A percentile compares a stretch with the other conserved stretches of the same genome.
Evolutionary conservation across 2,888 invertebrate genomes (phyloP).

Genomic region (Callyntrura guangdongensis): DNA sequence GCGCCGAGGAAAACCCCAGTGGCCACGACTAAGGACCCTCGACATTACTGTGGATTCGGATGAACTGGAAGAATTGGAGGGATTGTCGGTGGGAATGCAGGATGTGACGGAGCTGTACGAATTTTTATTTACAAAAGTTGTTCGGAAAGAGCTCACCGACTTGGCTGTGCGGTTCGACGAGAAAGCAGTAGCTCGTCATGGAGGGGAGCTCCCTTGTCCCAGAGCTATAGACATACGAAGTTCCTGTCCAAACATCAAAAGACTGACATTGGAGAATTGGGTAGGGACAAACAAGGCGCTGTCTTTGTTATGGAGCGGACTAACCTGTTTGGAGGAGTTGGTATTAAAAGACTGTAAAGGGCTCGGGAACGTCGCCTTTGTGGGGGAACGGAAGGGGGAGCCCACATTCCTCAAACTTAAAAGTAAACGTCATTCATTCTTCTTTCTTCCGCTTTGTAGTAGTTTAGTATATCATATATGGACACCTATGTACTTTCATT

Average conservation of each 20-base stretch:
- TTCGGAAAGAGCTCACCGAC: neutral
- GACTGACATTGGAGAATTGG: neutral
- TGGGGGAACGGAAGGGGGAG: neutral
- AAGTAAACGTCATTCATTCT: no score
- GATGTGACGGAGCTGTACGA: neutral
- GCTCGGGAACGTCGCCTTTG: conserved; percentile 22
- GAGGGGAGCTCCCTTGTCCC: neutral
- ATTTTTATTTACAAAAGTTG: neutral
- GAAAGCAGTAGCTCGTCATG: no score
- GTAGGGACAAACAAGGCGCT: conserved; percentile 6
- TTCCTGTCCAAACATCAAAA: conserved; percentile 4
- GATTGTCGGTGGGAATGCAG: neutral
- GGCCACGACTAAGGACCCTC: neutral
- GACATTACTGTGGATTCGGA: neutral
- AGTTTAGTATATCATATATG: no score
- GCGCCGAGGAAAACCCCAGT: neutral
- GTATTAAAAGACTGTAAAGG: neutral
- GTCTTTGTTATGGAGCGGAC: neutral
- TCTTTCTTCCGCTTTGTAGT: no score
- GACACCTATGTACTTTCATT: no score
- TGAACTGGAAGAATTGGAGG: conserved; percentile 14
- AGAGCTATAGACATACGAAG: neutral
- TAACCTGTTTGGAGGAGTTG: neutral
- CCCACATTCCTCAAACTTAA: conserved; percentile 7
- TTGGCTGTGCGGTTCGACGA: conserved; percentile 2